phyloP scores from a whole-genome alignment of 2,888 invertebrate species.

The Patella pellucida region DNA sequence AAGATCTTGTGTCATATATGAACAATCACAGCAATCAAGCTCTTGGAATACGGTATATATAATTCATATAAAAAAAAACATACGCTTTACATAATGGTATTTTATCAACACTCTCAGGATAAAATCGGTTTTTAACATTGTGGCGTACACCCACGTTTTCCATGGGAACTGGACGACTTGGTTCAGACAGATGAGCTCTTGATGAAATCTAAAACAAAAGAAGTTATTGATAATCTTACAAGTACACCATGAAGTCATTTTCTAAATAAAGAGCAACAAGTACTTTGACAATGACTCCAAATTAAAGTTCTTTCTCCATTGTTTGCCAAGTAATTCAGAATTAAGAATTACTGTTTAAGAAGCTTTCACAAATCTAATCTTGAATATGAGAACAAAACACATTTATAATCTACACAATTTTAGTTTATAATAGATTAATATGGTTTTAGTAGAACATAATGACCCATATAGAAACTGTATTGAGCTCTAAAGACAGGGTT shows the following conservation, averaged over 20 bases:
- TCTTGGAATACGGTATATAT: too few relatives aligned
- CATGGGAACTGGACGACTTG: constrained; percentile 83
- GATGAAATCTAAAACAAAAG: constrained; percentile 44
- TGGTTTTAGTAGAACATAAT: too few relatives aligned
- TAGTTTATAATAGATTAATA: too few relatives aligned
- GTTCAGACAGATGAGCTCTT: constrained; percentile 64
- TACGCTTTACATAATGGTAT: constrained; percentile 86
- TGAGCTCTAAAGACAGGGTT: too few relatives aligned
- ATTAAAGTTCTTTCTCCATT: background rate
- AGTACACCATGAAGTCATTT: background rate
- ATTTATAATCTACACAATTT: too few relatives aligned
- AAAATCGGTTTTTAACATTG: constrained; percentile 81
- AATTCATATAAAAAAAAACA: constrained; percentile 66
- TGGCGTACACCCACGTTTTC: constrained; percentile 80
- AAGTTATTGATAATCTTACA: background rate
- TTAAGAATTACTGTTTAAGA: too few relatives aligned
- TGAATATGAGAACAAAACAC: too few relatives aligned
- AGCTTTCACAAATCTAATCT: too few relatives aligned
- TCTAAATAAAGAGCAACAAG: background rate
- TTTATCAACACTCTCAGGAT: constrained; percentile 84
- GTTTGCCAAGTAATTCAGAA: too few relatives aligned
- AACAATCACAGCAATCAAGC: too few relatives aligned
- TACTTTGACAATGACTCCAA: background rate
- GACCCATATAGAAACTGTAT: too few relatives aligned
- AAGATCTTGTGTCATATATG: too few relatives aligned